Evolutionary conservation across 2,113 vertebrate genomes (phyloP).

Genomic region (Mobula hypostoma): DNA sequence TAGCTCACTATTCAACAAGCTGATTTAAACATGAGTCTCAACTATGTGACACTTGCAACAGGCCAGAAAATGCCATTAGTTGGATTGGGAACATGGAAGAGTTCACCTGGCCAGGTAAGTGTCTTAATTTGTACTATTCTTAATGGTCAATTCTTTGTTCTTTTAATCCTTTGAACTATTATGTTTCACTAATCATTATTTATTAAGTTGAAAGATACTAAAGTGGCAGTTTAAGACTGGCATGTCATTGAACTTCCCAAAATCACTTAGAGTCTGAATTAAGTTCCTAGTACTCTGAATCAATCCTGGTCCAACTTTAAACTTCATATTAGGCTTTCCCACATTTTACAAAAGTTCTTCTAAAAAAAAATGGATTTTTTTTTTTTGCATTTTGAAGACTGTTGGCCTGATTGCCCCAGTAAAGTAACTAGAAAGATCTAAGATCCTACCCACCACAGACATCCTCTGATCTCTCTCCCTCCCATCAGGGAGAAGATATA

Average conservation of each 20-base stretch:
- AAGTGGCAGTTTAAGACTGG: not conserved
- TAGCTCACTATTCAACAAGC: not conserved
- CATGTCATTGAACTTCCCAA: not conserved
- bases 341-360: not conserved
- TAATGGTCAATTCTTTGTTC: not conserved
- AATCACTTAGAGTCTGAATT: not conserved
- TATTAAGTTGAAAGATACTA: not conserved
- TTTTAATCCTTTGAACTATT: not conserved
- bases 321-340: not conserved
- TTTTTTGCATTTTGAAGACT: not conserved
- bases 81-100: slow-evolving; percentile 63
- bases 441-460: no score
- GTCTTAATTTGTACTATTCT: slow-evolving; percentile 5
- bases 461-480: no score
- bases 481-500: no score
- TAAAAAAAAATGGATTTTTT: not conserved
- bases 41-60: slow-evolving; percentile 47
- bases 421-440: not conserved
- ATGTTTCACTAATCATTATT: not conserved
- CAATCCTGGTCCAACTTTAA: not conserved
- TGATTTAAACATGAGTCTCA: slow-evolving; percentile 46
- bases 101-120: slow-evolving; percentile 51
- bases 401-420: not conserved
- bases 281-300: not conserved
- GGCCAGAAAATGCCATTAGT: slow-evolving; percentile 56